A percentile compares a stretch with the other conserved stretches of the same genome.
phyloP scores from a whole-genome alignment of 2,113 vertebrate genomes.

The Natator depressus region DNA sequence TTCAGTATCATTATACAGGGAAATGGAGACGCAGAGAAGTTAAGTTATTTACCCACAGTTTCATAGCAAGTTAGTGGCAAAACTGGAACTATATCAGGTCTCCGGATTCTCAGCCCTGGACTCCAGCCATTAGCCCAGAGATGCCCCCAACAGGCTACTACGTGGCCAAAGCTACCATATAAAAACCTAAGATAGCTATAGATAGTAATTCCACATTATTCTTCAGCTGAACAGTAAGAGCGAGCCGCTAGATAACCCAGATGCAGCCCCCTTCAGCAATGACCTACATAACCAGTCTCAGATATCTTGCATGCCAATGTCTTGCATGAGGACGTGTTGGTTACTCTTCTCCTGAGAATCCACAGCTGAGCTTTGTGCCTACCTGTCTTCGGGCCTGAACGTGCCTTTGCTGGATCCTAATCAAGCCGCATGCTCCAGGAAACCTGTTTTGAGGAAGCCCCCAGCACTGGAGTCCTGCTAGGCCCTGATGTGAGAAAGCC shows the following conservation, averaged over 20 bases:
- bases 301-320: not conserved
- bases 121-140: not conserved
- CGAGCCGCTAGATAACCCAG: not conserved
- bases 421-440: not conserved
- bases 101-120: not conserved
- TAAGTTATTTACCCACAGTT: not conserved
- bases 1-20: not conserved
- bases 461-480: not conserved
- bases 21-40: not conserved
- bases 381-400: not conserved
- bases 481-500: not conserved
- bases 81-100: not conserved
- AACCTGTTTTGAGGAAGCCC: not conserved
- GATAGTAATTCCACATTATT: not conserved
- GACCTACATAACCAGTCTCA: not conserved
- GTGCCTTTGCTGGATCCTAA: not conserved
- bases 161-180: not conserved
- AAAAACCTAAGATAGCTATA: not conserved
- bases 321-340: not conserved
- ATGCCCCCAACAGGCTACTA: not conserved
- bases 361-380: not conserved
- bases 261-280: not conserved
- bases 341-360: not conserved
- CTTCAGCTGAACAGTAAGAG: not conserved
- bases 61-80: not conserved